Evolutionary conservation across 2,797 vertebrate genomes (phyloP).

Genomic region (Syncerus caffer): DNA sequence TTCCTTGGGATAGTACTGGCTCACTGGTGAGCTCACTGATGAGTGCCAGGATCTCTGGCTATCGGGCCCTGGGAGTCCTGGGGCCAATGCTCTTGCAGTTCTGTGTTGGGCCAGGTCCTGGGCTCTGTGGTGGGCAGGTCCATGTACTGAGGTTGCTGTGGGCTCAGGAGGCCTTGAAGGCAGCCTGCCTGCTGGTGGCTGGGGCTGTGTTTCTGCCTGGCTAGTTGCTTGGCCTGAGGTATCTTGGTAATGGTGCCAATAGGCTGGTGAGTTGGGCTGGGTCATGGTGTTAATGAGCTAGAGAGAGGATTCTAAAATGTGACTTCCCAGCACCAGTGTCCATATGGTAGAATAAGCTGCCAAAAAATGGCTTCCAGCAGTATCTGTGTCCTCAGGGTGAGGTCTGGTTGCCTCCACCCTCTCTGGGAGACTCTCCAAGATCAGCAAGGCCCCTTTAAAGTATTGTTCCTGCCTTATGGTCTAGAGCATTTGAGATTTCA

Average conservation of each 20-base stretch:
- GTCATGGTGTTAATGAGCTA: neutral
- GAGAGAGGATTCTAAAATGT: neutral
- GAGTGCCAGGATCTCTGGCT: neutral
- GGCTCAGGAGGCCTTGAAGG: neutral
- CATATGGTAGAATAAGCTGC: neutral
- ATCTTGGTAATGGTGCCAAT: neutral
- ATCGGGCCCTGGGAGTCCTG: neutral
- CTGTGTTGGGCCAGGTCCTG: neutral
- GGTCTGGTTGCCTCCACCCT: too few relatives aligned
- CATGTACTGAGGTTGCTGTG: neutral
- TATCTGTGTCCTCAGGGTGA: neutral
- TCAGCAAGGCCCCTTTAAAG: neutral
- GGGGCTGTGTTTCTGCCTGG: neutral
- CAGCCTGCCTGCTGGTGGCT: neutral
- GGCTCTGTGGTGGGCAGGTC: neutral
- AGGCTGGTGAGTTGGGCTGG: neutral
- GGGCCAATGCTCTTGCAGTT: neutral
- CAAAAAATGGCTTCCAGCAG: neutral
- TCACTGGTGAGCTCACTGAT: neutral
- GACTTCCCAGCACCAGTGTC: neutral
- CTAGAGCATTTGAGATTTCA: neutral
- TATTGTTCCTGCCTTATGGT: neutral
- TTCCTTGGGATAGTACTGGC: neutral
- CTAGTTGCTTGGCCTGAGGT: neutral
- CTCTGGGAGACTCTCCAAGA: neutral